Conservation (phyloP, 2,888 invertebrate species). For the Pachymerium ferrugineum region DNA sequence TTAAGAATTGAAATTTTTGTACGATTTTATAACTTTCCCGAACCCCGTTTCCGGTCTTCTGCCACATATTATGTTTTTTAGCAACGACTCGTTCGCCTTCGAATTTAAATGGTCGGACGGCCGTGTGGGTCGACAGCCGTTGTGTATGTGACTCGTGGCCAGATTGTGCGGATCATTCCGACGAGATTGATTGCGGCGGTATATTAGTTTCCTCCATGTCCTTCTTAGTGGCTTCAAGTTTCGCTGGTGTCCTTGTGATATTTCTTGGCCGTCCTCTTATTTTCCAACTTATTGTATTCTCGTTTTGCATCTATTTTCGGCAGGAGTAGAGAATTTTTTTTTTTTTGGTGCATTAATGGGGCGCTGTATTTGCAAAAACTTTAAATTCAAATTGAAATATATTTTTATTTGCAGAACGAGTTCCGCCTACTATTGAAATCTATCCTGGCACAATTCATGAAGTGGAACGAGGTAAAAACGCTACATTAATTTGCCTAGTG, state of each 20-base stretch:
- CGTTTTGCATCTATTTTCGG: neutral
- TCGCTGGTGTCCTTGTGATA: constrained; percentile 14
- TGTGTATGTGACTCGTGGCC: constrained; percentile 60
- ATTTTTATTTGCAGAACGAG: constrained; percentile 62
- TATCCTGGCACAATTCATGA: constrained; percentile 65
- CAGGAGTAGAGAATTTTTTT: neutral
- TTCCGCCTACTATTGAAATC: constrained; percentile 69
- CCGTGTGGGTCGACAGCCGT: constrained; percentile 56
- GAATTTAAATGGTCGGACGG: constrained; percentile 41
- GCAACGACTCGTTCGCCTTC: constrained; percentile 40
- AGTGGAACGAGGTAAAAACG: constrained; percentile 61
- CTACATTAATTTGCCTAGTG: constrained; percentile 70
- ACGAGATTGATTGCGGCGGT: constrained; percentile 56
- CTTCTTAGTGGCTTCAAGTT: neutral
- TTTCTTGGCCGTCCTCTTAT: neutral
- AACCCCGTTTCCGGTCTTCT: no score
- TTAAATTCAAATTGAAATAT: no score
- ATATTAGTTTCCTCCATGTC: neutral
- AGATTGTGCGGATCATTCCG: constrained; percentile 60
- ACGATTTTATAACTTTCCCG: no score
- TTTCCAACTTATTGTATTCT: constrained; percentile 13
- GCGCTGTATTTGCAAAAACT: no score
- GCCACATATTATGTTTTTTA: no score
- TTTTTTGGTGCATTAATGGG: no score
- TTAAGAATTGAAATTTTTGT: neutral